Percentiles rank a stretch among this genome's conserved stretches.
Conservation (phyloP, 2,113 vertebrate genomes). For the Hydropotes inermis region DNA sequence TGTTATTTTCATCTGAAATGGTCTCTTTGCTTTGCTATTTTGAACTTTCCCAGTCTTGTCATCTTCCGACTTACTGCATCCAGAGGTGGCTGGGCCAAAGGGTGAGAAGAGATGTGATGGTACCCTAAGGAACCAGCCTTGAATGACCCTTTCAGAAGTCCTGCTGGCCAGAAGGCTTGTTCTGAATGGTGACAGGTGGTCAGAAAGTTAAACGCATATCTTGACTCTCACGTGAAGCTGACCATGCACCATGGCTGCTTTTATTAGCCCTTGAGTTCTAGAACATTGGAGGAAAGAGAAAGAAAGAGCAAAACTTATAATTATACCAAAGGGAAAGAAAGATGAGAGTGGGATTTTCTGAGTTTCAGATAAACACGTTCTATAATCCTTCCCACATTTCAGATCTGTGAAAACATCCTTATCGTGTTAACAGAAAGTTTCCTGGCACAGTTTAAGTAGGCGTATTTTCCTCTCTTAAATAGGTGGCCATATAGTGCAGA, state of each 20-base stretch:
- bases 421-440: neutral
- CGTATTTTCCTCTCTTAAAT: neutral
- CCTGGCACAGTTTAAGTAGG: neutral
- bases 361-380: neutral
- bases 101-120: neutral
- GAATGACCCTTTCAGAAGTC: neutral
- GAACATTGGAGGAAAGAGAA: neutral
- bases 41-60: neutral
- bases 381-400: neutral
- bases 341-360: neutral
- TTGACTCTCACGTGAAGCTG: neutral
- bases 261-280: neutral
- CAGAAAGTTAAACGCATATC: neutral
- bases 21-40: neutral
- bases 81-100: neutral
- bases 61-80: neutral
- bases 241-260: fast-evolving
- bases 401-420: neutral
- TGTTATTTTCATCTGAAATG: neutral
- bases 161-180: neutral
- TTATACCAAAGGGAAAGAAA: neutral
- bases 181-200: neutral
- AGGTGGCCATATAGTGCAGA: neutral
- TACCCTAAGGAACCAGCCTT: neutral
- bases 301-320: neutral